Evolutionary conservation across 2,113 vertebrate species (phyloP), one percentile per base, ranked within the genome.

Genomic region (Poeciliopsis retropinna): DNA sequence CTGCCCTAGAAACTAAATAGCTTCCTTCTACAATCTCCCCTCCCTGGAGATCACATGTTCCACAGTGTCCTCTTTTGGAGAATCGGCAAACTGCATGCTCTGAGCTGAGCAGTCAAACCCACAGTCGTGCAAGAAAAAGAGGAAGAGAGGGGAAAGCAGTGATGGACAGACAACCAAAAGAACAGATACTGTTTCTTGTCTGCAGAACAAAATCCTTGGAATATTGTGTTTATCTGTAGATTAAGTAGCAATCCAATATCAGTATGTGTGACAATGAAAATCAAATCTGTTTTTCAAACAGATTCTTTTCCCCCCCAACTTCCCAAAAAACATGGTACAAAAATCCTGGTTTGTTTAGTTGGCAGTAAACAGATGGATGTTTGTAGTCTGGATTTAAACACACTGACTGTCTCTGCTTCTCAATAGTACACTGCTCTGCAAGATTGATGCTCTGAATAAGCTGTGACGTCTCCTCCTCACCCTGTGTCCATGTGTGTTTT

Each of bases 41-140:
- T 90, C 90, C 81, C 88, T 2, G 80, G 88, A 92, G 87, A 88
- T 80, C 85, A 75, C 74, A 34, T 87, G 90, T 88, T 89, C 88
- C 87, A 92, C 90, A 93, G 76, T 91, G 93, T 83, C 92, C 92
- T 94, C 93, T 93, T 87, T 91, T 93, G 93, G 92, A 68, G 8
- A 79, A 67, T 67, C 39, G 12, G 75, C 27, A 82, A 89, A 93
- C 83, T 92, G 84, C 90, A 88, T 4, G 68, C 29, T 64, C 27
- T 31, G 67, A 83, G 47, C 64, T 6, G 57, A 72, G 64, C 34
- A 60, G 12, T 8, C 30, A 68, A 67, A 41, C 25, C 44, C 28
- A 32, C 67, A 29, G 60, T 12, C 64, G n/a, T 29, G 70, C 25
- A 47, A 67, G 34, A 39, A 28, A 41, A 66, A 32, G 64, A 37